phyloP scores from a whole-genome alignment of 2,113 vertebrate genomes.

The Chelonoidis abingdonii region DNA sequence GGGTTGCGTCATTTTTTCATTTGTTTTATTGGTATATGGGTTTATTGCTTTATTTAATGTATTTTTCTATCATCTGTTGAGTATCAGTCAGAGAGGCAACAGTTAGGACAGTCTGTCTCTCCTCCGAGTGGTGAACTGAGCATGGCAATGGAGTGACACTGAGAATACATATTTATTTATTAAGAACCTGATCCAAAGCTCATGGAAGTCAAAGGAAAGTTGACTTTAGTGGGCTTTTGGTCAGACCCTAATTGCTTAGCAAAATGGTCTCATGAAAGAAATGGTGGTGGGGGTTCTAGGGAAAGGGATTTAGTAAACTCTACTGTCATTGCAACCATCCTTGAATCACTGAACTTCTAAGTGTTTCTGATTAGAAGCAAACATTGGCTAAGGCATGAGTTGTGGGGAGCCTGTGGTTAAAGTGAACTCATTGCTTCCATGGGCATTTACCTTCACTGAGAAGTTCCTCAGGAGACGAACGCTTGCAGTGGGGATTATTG shows the following conservation, averaged over 20 bases:
- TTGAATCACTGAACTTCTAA: not conserved
- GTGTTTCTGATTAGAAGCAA: not conserved
- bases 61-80: conserved; percentile 16
- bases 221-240: not conserved
- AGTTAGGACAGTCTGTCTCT: not conserved
- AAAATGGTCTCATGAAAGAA: not conserved
- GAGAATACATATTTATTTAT: conserved; percentile 1
- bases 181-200: not conserved
- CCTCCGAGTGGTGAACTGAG: not conserved
- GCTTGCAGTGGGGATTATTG: not conserved
- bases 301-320: not conserved
- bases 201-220: not conserved
- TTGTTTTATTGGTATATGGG: conserved; percentile 36
- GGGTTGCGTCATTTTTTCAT: not conserved
- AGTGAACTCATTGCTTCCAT: not conserved
- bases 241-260: not conserved
- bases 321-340: not conserved
- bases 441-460: not conserved
- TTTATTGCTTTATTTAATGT: conserved; percentile 61
- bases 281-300: not conserved
- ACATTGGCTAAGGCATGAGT: not conserved
- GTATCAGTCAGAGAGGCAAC: conserved; percentile 10
- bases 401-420: not conserved
- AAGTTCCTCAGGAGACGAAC: not conserved
- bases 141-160: not conserved